Evolutionary conservation across 2,797 vertebrate genomes (phyloP), one percentile per base, ranked within the genome.

Genomic region (Euphonia xanthogaster): DNA sequence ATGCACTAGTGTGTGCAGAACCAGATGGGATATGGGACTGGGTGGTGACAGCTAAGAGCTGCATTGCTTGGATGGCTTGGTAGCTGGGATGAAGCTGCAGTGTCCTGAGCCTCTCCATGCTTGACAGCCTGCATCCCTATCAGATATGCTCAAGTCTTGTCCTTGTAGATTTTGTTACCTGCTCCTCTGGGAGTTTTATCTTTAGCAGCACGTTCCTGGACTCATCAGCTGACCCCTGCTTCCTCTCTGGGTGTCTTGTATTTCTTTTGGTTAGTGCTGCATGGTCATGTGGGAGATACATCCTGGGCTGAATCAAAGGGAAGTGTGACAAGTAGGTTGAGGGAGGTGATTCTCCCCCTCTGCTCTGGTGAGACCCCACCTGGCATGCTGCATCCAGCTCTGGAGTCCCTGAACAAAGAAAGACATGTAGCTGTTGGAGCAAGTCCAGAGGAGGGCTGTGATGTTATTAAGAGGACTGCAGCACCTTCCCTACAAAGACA

Each of bases 401-500:
- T 75, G 62, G 22, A 39, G 30, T 15, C 9, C 25, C 30, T 45
- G 24, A 15, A 14, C 21, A 30, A 55, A 50, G 23, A 24, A n/a
- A 62, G 35, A 28, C 8, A 11, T 7, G 23, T 8, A 50, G 51
- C 31, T 66, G 14, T 51, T 58, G n/a, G 45, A 67, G 28, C 13
- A 45, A 53, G 33, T 35, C 15, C 45, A 53, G 58, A 53, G 58
- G 25, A 65, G 5, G 39, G 7, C 14, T 37, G 2, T 55, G 28
- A 78, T n/a, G 18, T 47, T 74, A 33, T 31, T 21, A 39, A 35
- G 58, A 65, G 13, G 25, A 25, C 22, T 77, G 22, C 15, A 65
- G 21, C 39, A 65, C 15, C 16, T 60, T 27, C 5, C 15, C 19
- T 27, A 3, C 0, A 0, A 71, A 51, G 25, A 33, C n/a, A 53